Base-by-base conservation (phyloP, 2,113 vertebrate genomes). In the Microcebus griseorufus region DNA sequence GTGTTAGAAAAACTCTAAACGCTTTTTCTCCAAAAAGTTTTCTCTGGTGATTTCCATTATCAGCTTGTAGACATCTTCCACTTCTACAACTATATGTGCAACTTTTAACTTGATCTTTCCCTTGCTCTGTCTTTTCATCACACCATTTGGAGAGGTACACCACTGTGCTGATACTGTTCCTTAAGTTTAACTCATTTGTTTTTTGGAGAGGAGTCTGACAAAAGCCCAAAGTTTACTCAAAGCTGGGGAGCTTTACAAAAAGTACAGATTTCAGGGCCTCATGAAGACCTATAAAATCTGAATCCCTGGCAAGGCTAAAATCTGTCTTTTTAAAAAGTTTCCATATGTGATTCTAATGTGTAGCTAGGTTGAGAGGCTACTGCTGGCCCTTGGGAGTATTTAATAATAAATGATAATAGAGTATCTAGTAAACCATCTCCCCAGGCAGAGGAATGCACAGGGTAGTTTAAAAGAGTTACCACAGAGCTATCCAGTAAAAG, bases 381-480 rank as follows among this genome's bases (percentile, higher is more conserved):
- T 37, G 25, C n/a, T 32, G 27, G 45, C 48, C 45, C 62, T 67
- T 88, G 65, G 70, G 51, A 83, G 75, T 79, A 78, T 69, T 82
- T 81, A 86, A 58, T 85, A 85, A 94, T 89, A 81, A 92, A 39
- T 62, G 90, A 78, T 84, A 53, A 92, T 17, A 55, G 39, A 89
- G 87, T 62, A 48, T 75, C 32, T 14, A 90, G 4, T 55, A 94
- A 89, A 90, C 29, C 62, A 22, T 87, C 73, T 96, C 65, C 53
- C n/a, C 18, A 90, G 78, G 42, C 37, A n/a, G 27, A 72, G n/a
- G 37, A 94, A 87, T 65, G 37, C 18, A 51, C 17, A 48, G 65
- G 1, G 75, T 34, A 16, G 37, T 90, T 90, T 84, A 69, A 92
- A 90, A 84, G 23, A 80, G 91, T 76, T 85, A 42, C 70, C 1